Evolutionary conservation across 1,140 invertebrate genomes (phyloP).

Genomic region (Sweltsa coloradensis): DNA sequence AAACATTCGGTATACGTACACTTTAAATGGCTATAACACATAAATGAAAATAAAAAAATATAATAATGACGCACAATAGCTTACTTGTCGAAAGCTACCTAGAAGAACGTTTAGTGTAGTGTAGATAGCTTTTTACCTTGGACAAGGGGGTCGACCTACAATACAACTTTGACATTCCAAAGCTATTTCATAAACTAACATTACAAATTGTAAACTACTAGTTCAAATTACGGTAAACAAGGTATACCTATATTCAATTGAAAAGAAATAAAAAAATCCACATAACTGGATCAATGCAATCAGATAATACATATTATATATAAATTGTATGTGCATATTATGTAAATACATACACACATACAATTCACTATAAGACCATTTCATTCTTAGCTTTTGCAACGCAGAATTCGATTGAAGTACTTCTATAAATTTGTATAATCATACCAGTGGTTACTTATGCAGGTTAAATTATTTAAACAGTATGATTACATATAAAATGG

Average conservation of each 20-base stretch:
- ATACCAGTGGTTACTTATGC: too few species aligned
- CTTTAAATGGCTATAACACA: not conserved
- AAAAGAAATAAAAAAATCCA: not conserved
- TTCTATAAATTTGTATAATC: too few species aligned
- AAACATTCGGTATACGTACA: not conserved
- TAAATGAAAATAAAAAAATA: conserved; percentile 1
- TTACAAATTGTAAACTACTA: conserved; percentile 12
- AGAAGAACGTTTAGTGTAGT: too few species aligned
- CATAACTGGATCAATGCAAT: not conserved
- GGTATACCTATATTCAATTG: conserved; percentile 11
- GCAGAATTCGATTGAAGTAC: too few species aligned
- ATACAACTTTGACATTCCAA: conserved; percentile 10
- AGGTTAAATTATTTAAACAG: too few species aligned
- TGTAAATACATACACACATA: not conserved
- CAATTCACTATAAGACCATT: conserved; percentile 1
- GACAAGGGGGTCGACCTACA: conserved; percentile 7
- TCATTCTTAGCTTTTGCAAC: too few species aligned
- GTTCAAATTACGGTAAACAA: conserved; percentile 15
- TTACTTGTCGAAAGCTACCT: too few species aligned
- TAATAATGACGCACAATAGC: too few species aligned
- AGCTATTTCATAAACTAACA: conserved; percentile 12
- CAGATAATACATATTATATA: not conserved
- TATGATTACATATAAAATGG: conserved; percentile 14
- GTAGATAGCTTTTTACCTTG: conserved; percentile 3
- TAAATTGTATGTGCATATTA: not conserved